Evolutionary conservation across 1,140 invertebrate genomes (phyloP).

Genomic region (Sinonovacula constricta): DNA sequence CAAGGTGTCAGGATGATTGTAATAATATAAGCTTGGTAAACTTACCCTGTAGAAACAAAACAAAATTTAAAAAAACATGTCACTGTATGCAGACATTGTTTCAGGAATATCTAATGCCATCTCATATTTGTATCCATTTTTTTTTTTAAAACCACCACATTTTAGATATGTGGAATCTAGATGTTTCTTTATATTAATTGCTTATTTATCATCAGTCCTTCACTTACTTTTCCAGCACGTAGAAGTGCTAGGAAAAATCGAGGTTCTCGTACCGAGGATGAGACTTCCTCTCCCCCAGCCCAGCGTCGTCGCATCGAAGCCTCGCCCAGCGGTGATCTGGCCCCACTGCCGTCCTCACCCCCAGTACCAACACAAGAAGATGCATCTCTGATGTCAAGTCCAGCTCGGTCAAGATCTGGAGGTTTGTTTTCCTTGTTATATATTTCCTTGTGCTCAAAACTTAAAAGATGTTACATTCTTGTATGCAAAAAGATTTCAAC

Average conservation of each 20-base stretch:
- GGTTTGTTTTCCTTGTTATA: slow-evolving; percentile 52
- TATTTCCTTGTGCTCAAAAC: too few relatives aligned
- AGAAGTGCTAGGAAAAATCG: slow-evolving; percentile 59
- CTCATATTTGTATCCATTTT: neutral
- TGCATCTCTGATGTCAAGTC: slow-evolving; percentile 73
- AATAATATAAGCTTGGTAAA: too few relatives aligned
- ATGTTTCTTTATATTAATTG: neutral
- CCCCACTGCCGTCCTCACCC: slow-evolving; percentile 67
- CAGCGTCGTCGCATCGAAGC: slow-evolving; percentile 60
- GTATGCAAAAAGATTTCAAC: too few relatives aligned
- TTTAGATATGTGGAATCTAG: neutral
- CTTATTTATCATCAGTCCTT: too few relatives aligned
- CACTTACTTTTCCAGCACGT: slow-evolving; percentile 56
- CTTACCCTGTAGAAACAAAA: neutral
- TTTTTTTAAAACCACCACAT: neutral
- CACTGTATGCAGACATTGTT: neutral
- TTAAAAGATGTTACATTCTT: too few relatives aligned
- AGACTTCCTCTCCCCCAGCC: slow-evolving; percentile 67
- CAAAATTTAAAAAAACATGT: neutral
- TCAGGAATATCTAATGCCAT: neutral
- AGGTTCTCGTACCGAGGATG: slow-evolving; percentile 35
- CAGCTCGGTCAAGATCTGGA: slow-evolving; percentile 58
- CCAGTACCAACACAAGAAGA: slow-evolving; percentile 55
- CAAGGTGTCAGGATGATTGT: too few relatives aligned
- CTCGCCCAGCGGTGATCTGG: slow-evolving; percentile 65